Base-by-base conservation (phyloP, 2,888 invertebrate genomes). In the Phorcus lineatus region DNA sequence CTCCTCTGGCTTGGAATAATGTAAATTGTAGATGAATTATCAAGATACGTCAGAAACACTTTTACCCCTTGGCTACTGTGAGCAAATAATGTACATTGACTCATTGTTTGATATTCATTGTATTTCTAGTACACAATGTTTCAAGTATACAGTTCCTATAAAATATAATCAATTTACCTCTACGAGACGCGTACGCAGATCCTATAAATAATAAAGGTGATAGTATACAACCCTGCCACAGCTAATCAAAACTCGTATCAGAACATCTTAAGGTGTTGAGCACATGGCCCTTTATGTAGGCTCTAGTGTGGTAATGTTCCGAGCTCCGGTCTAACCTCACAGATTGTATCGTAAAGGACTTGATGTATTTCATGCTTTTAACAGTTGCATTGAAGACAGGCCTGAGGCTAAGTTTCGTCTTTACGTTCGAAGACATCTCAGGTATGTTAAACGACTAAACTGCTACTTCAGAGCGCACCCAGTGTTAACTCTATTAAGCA, bases 271-370 rank as follows among this genome's bases (percentile, higher is more conserved):
- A 40, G 36, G 36, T 40, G 24, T 70, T 31, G 36, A 36, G 70
- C 70, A 70, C 36, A 70, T 70, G 70, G 70, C n/a, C 70, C 36
- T 70, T 70, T 70, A 70, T 70, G 70, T 17, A 70, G 70, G 19
- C 70, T 70, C 70, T 17, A 40, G 70, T 70, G 70, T 31, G 22
- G 70, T 36, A 31, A 70, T n/a, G 36, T 70, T 31, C 70, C 19
- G 70, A 70, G 70, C 70, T n/a, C n/a, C 9, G n/a, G 70, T 36
- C 40, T 70, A 70, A 36, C 19, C 31, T 36, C 31, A 11, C 17
- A 70, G 70, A 70, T 70, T 70, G 70, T 70, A 70, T 70, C 70
- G 70, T 70, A 70, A 70, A 70, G 70, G 70, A 40, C 70, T 70
- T 40, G 70, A 36, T 70, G 70, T 70, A 70, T 70, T 70, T 70